Evolutionary conservation across 2,113 vertebrate genomes (phyloP).

Genomic region (Siphamia tubifer): DNA sequence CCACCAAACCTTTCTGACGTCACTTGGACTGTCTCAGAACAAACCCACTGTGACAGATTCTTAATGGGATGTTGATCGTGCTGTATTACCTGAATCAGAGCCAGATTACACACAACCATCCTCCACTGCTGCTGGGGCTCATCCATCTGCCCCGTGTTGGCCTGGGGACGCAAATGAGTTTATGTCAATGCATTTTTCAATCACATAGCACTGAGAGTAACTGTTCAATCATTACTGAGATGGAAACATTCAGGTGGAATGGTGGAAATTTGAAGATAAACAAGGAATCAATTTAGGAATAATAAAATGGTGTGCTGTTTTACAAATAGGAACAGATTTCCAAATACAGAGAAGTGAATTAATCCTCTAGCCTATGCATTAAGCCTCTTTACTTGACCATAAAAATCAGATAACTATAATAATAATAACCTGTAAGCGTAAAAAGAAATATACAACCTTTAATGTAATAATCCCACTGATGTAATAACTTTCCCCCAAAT

Average conservation of each 20-base stretch:
- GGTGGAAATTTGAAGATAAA: too few species aligned
- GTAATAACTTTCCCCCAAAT: too few species aligned
- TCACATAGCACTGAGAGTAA: not conserved
- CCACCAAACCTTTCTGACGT: not conserved
- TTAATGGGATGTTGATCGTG: not conserved
- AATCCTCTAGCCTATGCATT: too few species aligned
- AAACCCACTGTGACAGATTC: not conserved
- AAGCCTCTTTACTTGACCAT: too few species aligned
- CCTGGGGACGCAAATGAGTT: constrained; percentile 65
- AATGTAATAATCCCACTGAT: too few species aligned
- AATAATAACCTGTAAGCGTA: too few species aligned
- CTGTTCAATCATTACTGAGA: not conserved
- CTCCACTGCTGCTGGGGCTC: constrained; percentile 80
- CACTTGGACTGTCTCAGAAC: not conserved
- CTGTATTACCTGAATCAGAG: constrained; percentile 85
- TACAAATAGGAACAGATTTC: too few species aligned
- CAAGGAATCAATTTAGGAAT: too few species aligned
- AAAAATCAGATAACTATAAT: too few species aligned
- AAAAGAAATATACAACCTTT: too few species aligned
- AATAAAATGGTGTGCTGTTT: not conserved
- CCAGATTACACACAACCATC: constrained; percentile 87
- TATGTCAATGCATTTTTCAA: not conserved
- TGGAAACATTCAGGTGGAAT: too few species aligned
- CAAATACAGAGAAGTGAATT: too few species aligned
- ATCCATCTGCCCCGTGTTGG: constrained; percentile 89